phyloP scores from a whole-genome alignment of 2,797 vertebrate species.

The Protosalanx chinensis region DNA sequence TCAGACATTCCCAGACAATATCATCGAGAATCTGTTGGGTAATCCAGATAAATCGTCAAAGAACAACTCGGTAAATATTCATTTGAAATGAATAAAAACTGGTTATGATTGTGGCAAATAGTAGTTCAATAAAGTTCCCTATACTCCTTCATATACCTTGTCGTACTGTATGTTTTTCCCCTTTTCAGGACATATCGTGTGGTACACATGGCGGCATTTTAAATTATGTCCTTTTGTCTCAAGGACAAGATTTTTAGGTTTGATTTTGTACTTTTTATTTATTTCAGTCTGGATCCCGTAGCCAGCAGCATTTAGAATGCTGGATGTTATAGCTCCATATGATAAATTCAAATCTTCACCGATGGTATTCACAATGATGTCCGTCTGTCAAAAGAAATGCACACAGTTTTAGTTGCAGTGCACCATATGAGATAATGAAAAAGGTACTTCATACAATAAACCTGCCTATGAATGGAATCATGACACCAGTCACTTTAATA shows the following conservation, averaged over 20 bases:
- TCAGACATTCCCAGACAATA: constrained; percentile 57
- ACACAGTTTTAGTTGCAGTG: neutral
- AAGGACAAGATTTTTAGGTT: neutral
- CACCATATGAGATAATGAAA: neutral
- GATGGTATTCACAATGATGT: constrained; percentile 75
- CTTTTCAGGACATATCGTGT: constrained; percentile 20
- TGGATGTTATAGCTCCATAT: neutral
- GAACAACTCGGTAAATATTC: neutral
- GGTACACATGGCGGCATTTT: constrained; percentile 61
- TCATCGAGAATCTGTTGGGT: constrained; percentile 58
- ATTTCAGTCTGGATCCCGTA: constrained; percentile 46
- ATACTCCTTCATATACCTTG: neutral
- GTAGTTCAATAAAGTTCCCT: too few species aligned
- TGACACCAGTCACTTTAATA: too few species aligned
- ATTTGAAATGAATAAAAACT: neutral
- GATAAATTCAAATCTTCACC: fast-evolving
- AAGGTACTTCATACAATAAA: neutral
- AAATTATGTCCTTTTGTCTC: constrained; percentile 45
- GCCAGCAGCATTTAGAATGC: constrained; percentile 65
- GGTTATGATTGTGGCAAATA: neutral
- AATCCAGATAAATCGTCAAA: neutral
- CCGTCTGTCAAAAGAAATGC: constrained; percentile 59
- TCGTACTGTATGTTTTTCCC: neutral
- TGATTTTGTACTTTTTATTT: fast-evolving
- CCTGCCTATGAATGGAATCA: too few species aligned